Conservation (phyloP, 2,797 vertebrate genomes). For the Tapera naevia region DNA sequence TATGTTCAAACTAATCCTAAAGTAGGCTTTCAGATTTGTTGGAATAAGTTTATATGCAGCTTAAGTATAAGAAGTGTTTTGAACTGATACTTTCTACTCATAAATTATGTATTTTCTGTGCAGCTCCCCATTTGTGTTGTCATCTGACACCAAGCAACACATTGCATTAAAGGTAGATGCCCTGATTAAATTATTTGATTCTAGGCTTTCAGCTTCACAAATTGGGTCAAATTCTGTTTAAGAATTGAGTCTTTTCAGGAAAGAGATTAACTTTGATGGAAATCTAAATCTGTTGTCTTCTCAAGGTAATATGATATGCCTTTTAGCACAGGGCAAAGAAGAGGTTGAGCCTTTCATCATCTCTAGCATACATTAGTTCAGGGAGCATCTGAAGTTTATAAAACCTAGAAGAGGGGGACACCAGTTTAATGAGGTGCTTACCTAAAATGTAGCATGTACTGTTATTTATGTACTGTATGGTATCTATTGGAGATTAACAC, state of each 20-base stretch:
- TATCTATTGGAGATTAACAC: slow-evolving; percentile 3
- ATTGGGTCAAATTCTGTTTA: background rate
- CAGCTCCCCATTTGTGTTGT: background rate
- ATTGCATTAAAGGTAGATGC: background rate
- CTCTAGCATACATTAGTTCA: slow-evolving; percentile 3
- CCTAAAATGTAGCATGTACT: background rate
- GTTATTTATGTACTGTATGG: slow-evolving; percentile 55
- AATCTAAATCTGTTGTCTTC: slow-evolving; percentile 14
- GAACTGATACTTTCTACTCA: background rate
- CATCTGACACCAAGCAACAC: background rate
- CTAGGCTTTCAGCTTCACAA: background rate
- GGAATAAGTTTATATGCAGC: background rate
- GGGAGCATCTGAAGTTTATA: slow-evolving; percentile 51
- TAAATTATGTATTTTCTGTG: background rate
- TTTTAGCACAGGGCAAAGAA: background rate
- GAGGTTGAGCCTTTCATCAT: slow-evolving; percentile 47
- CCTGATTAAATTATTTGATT: background rate
- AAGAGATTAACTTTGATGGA: slow-evolving; percentile 1
- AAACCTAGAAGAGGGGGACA: background rate
- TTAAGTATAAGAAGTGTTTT: background rate
- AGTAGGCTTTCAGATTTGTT: background rate
- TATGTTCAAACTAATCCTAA: background rate
- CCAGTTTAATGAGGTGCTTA: slow-evolving; percentile 42
- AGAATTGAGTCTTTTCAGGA: background rate
- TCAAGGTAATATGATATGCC: slow-evolving; percentile 2